Conservation (phyloP, 2,797 vertebrate species). For the Eptatretus atami region DNA sequence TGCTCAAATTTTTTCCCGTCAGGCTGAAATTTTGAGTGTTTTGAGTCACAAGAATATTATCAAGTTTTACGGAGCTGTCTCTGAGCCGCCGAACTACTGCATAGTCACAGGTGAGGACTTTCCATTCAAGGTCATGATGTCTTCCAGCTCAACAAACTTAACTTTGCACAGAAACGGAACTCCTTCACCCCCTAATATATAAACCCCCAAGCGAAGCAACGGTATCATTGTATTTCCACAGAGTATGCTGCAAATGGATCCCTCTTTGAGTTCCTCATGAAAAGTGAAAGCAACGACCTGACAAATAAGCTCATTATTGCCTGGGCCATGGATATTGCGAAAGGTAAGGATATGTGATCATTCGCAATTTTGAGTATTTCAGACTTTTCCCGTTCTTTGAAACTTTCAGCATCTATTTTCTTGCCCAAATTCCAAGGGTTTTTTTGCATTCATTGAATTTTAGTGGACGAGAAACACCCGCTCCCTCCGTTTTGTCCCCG, state of each 20-base stretch:
- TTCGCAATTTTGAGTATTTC: no score
- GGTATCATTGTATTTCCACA: not conserved
- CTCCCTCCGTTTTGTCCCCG: no score
- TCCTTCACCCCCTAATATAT: no score
- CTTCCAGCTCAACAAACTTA: no score
- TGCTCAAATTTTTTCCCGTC: conserved; percentile 11
- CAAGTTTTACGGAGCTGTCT: conserved; percentile 75
- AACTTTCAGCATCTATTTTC: no score
- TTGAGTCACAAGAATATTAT: conserved; percentile 95
- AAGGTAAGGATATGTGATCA: not conserved
- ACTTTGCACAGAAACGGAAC: no score
- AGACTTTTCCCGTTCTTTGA: no score
- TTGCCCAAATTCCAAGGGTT: no score
- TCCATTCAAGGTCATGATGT: no score
- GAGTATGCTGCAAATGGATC: conserved; percentile 4
- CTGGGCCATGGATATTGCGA: not conserved
- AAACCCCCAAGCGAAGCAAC: no score
- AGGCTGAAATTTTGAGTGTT: conserved; percentile 93
- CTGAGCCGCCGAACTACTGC: conserved; percentile 82
- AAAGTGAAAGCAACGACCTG: conserved; percentile 1
- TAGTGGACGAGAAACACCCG: no score
- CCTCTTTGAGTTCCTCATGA: not conserved
- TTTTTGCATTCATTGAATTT: no score
- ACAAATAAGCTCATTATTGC: not conserved
- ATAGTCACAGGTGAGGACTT: conserved; percentile 55